Evolutionary conservation across 2,113 vertebrate genomes (phyloP).

Genomic region (Bungarus multicinctus): DNA sequence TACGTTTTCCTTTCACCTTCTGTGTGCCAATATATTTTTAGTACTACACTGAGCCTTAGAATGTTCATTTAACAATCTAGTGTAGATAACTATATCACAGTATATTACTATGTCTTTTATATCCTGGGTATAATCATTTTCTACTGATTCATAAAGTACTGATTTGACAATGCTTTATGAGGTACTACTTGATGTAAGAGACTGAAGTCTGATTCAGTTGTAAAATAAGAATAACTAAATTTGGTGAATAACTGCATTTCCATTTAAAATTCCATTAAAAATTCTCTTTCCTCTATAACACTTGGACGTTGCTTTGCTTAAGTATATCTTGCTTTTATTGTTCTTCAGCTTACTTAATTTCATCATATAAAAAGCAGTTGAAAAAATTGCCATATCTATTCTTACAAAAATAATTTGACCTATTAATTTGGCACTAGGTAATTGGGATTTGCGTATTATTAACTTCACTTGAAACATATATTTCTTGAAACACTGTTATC

Average conservation of each 20-base stretch:
- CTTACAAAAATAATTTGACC: not conserved
- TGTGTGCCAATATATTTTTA: not conserved
- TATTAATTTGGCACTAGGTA: not conserved
- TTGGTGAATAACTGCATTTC: not conserved
- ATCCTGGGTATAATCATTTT: conserved; percentile 14
- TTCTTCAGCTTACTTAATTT: not conserved
- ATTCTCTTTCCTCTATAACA: not conserved
- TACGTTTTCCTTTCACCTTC: not conserved
- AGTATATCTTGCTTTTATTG: not conserved
- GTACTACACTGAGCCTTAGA: not conserved
- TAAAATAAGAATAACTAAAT: not conserved
- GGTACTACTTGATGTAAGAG: conserved; percentile 27
- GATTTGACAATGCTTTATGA: conserved; percentile 13
- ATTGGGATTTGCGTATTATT: not conserved
- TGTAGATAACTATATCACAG: not conserved
- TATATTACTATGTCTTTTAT: not conserved
- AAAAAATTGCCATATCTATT: not conserved
- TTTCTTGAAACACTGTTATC: not conserved
- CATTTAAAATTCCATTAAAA: too few species aligned
- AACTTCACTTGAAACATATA: not conserved
- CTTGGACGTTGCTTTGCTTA: not conserved
- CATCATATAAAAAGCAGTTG: not conserved
- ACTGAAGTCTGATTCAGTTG: not conserved
- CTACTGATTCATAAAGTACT: not conserved
- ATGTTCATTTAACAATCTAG: not conserved